Evolutionary conservation across 2,113 vertebrate genomes (phyloP).

Genomic region (Protobothrops mucrosquamatus): DNA sequence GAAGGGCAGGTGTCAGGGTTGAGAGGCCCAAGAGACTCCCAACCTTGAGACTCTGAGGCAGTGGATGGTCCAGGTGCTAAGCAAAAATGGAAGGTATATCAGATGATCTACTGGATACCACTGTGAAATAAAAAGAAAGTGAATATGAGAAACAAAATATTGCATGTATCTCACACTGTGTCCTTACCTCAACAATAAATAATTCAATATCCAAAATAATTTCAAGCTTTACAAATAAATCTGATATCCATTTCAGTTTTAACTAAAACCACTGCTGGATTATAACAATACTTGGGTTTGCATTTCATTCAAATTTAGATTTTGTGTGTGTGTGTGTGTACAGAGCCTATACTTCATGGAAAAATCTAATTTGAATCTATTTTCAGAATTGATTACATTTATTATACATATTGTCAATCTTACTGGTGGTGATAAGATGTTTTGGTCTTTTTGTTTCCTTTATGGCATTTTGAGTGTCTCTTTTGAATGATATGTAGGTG

Average conservation of each 20-base stretch:
- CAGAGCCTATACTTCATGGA: no score
- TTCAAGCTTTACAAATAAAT: neutral
- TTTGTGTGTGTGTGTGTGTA: no score
- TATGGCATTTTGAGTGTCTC: no score
- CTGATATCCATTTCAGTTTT: neutral
- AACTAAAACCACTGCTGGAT: neutral
- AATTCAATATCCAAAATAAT: neutral
- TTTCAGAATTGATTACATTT: no score
- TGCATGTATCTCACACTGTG: neutral
- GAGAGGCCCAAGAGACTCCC: neutral
- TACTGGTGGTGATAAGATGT: no score
- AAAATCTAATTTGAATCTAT: no score
- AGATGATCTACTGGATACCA: conserved; percentile 38
- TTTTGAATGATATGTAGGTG: no score
- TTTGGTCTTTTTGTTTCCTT: no score
- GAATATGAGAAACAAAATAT: conserved; percentile 12
- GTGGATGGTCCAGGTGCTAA: conserved; percentile 28
- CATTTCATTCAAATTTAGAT: neutral
- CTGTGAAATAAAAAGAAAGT: conserved; percentile 50
- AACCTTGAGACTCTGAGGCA: conserved; percentile 21
- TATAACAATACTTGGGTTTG: neutral
- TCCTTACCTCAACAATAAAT: neutral
- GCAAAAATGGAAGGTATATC: conserved; percentile 23
- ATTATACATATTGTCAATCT: no score
- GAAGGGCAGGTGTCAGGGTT: conserved; percentile 34